These are phyloP conservation scores for Xenops minutus DNA, from an alignment of 2,797 vertebrate species.

Conservation along the genomic window DNA sequence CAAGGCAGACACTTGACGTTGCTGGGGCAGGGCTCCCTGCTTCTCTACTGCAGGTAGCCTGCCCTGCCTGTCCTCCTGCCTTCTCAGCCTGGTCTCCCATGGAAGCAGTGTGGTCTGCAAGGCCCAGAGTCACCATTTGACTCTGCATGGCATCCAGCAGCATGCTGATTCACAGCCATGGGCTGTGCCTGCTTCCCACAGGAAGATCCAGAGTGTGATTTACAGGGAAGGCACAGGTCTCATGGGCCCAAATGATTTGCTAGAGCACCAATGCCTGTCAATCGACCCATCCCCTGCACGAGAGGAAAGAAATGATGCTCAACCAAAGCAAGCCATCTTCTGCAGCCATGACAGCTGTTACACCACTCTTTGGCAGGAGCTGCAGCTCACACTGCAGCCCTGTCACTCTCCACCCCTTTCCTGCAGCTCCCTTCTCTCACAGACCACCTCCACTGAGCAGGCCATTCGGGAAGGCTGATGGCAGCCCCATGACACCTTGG, in stretches of 20 bases:
- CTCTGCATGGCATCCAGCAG: not conserved
- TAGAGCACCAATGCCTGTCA: not conserved
- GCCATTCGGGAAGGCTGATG: not conserved
- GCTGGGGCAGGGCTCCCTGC: not conserved
- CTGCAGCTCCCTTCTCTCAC: not conserved
- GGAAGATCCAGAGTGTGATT: not conserved
- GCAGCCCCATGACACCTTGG: not conserved
- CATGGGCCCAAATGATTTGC: fast-evolving
- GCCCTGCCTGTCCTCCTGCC: not conserved
- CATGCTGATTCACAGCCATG: not conserved
- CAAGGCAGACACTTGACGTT: not conserved
- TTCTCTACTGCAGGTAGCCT: not conserved
- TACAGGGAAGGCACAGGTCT: not conserved
- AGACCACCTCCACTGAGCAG: not conserved
- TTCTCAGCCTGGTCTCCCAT: not conserved
- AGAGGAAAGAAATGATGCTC: not conserved
- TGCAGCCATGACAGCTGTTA: not conserved
- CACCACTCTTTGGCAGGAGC: not conserved
- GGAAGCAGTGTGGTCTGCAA: not conserved
- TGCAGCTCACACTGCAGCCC: not conserved
- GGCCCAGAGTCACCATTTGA: not conserved
- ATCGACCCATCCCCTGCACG: not conserved
- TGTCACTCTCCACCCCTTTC: not conserved
- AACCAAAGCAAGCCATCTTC: not conserved
- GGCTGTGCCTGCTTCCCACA: not conserved